Base-by-base conservation (phyloP, 2,888 invertebrate genomes). In the Campaea margaritaria region DNA sequence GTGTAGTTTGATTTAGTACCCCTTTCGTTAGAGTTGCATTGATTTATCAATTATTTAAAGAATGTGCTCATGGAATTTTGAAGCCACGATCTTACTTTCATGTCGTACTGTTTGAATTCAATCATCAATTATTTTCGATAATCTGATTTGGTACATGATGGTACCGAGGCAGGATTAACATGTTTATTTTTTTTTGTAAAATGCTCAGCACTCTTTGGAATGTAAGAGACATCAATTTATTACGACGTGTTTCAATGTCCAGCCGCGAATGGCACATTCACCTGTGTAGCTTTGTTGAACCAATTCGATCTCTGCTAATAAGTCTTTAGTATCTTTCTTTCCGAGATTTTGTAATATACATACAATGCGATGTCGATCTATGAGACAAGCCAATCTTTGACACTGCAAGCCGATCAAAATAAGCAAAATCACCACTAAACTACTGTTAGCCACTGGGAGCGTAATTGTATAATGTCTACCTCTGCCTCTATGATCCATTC, bases 1-100 rank as follows among this genome's bases (percentile, higher is more conserved):
- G 76, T 78, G 78, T 79, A 75, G 75, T 83, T 88, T 92, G 91
- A 92, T 92, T 91, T 89, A 92, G 88, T 91, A 82, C 83, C 82
- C 80, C 87, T 84, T 79, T 81, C 77, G 79, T 82, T 75, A 85
- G 85, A 83, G 82, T 82, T 89, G 89, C 88, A 89, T 88, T 92
- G 91, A 91, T 92, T 86, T 91, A 92, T 92, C 91, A 92, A 91
- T 90, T 81, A 91, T 91, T 89, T 83, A 63, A 84, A 78, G 86
- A 81, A 91, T 90, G 86, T 81, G 83, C 82, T 85, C 78, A 68
- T 85, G 91, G 89, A 86, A 91, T 91, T 88, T 85, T 86, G 79
- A 81, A 86, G 77, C 79, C 87, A 87, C 81, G 87, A 88, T 87
- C 88, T 91, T 87, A 87, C 87, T 89, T 89, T 89, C 91, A 89